Base-by-base conservation (phyloP, 2,113 vertebrate species). In the Heterotis niloticus region DNA sequence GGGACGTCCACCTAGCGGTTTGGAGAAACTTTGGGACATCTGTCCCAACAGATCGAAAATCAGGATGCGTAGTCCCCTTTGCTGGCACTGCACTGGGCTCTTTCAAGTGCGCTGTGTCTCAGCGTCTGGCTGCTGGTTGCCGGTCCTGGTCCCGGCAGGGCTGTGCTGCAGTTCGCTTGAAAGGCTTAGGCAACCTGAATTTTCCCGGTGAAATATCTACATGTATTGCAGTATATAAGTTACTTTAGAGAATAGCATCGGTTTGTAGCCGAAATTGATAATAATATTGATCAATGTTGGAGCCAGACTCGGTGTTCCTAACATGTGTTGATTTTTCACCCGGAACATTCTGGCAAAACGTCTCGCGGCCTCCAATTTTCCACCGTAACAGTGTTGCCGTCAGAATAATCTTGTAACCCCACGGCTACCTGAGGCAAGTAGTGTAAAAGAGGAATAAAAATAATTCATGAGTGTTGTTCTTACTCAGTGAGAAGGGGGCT, bases 11-110 rank as follows among this genome's bases (percentile, higher is more conserved):
- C 88, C 90, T 90, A 85, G 72, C 80, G 76, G 91, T 88, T 89
- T 81, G 56, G 80, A 81, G 86, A 85, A 88, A 90, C 89, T 87
- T 80, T 57, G 85, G 85, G 91, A 91, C 91, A 92, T 92, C 91
- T 92, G 91, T 91, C 91, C 88, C 86, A 83, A 85, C 90, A 91
- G 90, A 92, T 88, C 90, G 88, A 88, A 84, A 92, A 88, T 90
- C 87, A 84, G 87, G 86, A 88, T 86, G 81, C 82, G 78, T 85
- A 85, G 81, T 88, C 90, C 83, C 82, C 88, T 91, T 88, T 86
- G 84, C 88, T 85, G 84, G 89, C 84, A 85, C 89, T 89, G 84
- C 81, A 78, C 85, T 88, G 89, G 87, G 87, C 86, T 87, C 87
- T 83, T 84, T 83, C 86, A 88, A 93, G 92, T 75, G 28, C 20